Evolutionary conservation across 2,797 vertebrate genomes (phyloP), one percentile per base, ranked within the genome.

Genomic region (Tokudaia tokunoshimensis): DNA sequence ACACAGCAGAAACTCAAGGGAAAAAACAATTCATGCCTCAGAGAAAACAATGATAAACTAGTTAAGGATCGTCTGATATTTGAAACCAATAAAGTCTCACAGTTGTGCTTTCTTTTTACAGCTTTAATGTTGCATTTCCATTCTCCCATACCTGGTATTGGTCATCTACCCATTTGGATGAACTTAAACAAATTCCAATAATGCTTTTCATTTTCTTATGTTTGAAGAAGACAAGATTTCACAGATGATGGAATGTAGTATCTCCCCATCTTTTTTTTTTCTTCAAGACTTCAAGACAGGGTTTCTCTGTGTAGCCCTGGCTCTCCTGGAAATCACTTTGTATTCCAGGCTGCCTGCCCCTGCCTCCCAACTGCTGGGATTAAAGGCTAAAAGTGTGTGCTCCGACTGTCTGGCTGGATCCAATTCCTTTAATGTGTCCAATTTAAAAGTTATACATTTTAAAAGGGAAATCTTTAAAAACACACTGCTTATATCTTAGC

Each of bases 361-460:
- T 74, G n/a, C 37, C n/a, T 41, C 70, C 70, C 70, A 22, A 74
- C 19, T 74, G n/a, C 70, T 74, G 19, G 70, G n/a, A 41, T 74
- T 22, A 74, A 41, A 74, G 70, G 70, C n/a, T 41, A 22, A 41
- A 41, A 37, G 70, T 11, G 6, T n/a, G n/a, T 74, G 9, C 70
- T 9, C 19, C n/a, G n/a, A 74, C 4, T 74, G n/a, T 37, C 70
- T 72, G 70, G 70, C 70, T 52, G 55, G 86, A 9, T 41, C 29
- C 37, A 79, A 61, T 82, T 4, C 8, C 67, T 91, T 92, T 24
- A 89, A 78, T 26, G 6, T n/a, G 10, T 75, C 47, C 63, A 67
- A n/a, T 86, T 93, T 82, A 91, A 81, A 92, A 93, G 34, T 84
- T 67, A n/a, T 41, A 87, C 79, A 37, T 0, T 80, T 80, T 78